These are phyloP conservation scores for Drosophila sturtevanti DNA, from an alignment of 1,140 invertebrate species.

Conservation along the genomic window DNA sequence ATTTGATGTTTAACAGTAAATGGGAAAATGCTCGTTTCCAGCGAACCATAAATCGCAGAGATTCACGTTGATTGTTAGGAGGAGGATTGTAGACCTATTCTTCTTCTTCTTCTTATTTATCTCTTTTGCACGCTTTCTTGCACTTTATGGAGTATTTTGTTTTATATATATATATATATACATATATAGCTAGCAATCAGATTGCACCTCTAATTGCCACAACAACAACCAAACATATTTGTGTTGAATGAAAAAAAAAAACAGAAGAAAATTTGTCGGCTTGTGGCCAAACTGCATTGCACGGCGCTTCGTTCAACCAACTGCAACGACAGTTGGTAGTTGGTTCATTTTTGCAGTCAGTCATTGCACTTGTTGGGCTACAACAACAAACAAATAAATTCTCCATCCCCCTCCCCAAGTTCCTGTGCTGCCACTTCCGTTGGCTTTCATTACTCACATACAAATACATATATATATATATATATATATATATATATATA, in stretches of 20 bases:
- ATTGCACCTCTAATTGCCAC: slow-evolving; percentile 60
- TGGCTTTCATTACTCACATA: slow-evolving; percentile 49
- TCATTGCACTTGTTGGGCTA: slow-evolving; percentile 45
- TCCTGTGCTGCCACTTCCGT: slow-evolving; percentile 55
- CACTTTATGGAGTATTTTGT: slow-evolving; percentile 17
- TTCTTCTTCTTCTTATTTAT: not conserved
- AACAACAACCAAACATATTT: slow-evolving; percentile 5
- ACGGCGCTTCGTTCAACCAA: slow-evolving; percentile 44
- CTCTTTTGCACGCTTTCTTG: slow-evolving; percentile 70
- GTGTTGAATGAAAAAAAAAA: slow-evolving; percentile 26
- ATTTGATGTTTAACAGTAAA: slow-evolving; percentile 4
- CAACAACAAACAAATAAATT: slow-evolving; percentile 16
- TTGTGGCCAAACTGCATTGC: slow-evolving; percentile 68
- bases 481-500: too few relatives aligned
- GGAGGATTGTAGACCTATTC: slow-evolving; percentile 21
- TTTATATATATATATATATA: slow-evolving; percentile 1
- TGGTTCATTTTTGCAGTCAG: slow-evolving; percentile 29
- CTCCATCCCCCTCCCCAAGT: slow-evolving; percentile 28
- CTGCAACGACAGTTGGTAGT: slow-evolving; percentile 12
- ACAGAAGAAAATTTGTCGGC: slow-evolving; percentile 27
- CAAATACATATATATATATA: too few relatives aligned
- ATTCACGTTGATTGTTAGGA: not conserved
- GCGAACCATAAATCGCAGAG: slow-evolving; percentile 26
- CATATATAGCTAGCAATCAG: slow-evolving; percentile 2
- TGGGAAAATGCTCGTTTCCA: not conserved